phyloP scores from a whole-genome alignment of 1,140 invertebrate species.

The Trachymyrmex cornetzi region DNA sequence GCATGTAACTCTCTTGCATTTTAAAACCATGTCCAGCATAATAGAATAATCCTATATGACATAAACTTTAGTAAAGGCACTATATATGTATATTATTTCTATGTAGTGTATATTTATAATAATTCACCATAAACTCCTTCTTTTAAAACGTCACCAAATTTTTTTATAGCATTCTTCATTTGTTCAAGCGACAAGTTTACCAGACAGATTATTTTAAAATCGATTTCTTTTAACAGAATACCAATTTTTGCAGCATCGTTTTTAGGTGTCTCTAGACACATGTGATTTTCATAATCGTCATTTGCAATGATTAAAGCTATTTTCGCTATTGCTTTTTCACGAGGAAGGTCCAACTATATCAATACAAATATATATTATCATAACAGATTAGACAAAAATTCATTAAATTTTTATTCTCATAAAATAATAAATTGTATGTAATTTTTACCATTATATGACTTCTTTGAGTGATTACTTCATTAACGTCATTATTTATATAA shows the following conservation, averaged over 20 bases:
- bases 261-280: constrained; percentile 77
- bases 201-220: constrained; percentile 82
- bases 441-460: constrained; percentile 76
- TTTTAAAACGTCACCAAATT: constrained; percentile 77
- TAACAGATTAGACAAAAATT: neutral
- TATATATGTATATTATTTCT: neutral
- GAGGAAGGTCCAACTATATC: constrained; percentile 74
- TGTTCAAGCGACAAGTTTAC: constrained; percentile 78
- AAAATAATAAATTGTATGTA: constrained; percentile 17
- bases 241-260: constrained; percentile 81
- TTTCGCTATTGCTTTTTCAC: constrained; percentile 81
- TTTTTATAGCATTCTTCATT: constrained; percentile 81
- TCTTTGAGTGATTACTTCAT: constrained; percentile 75
- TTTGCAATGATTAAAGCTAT: constrained; percentile 83
- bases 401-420: constrained; percentile 7
- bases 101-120: neutral
- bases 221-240: constrained; percentile 79
- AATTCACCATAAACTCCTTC: constrained; percentile 81
- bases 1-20: constrained; percentile 83
- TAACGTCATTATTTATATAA: constrained; percentile 75
- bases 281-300: constrained; percentile 78
- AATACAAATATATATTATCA: constrained; percentile 33
- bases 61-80: constrained; percentile 19
- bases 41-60: constrained; percentile 81
- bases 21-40: constrained; percentile 85